These are phyloP conservation scores for Numenius phaeopus DNA, from an alignment of 2,797 vertebrate species.

Conservation along the genomic window DNA sequence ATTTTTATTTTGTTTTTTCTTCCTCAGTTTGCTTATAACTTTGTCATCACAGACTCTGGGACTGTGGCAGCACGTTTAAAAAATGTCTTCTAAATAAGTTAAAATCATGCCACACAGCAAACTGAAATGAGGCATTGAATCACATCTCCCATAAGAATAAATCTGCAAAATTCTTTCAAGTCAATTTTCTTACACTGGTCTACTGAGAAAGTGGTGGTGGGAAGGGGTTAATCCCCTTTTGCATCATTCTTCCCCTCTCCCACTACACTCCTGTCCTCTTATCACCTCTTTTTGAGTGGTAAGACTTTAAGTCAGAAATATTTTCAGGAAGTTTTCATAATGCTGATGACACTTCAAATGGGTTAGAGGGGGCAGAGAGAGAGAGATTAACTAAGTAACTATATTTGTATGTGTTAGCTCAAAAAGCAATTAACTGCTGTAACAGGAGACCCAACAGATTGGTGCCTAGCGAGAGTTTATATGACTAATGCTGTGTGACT, in stretches of 20 bases:
- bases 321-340: constrained; percentile 48
- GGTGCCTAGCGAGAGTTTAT: not conserved
- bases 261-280: not conserved
- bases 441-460: constrained; percentile 22
- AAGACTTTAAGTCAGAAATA: constrained; percentile 45
- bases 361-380: not conserved
- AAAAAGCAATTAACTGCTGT: constrained; percentile 28
- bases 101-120: not conserved
- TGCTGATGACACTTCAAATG: constrained; percentile 7
- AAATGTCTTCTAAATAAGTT: not conserved
- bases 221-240: not conserved
- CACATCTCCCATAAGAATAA: not conserved
- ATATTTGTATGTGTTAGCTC: not conserved
- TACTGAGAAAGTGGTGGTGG: not conserved
- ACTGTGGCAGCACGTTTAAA: not conserved
- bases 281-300: constrained; percentile 40
- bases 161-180: not conserved
- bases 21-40: not conserved
- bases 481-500: constrained; percentile 46
- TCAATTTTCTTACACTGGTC: not conserved
- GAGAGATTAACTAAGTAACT: not conserved
- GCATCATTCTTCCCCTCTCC: not conserved
- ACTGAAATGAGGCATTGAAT: not conserved
- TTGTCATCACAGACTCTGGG: not conserved
- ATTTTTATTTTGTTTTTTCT: not conserved